Evolutionary conservation across 2,888 invertebrate genomes (phyloP).

Genomic region (Cataglyphis rosenhaueri): DNA sequence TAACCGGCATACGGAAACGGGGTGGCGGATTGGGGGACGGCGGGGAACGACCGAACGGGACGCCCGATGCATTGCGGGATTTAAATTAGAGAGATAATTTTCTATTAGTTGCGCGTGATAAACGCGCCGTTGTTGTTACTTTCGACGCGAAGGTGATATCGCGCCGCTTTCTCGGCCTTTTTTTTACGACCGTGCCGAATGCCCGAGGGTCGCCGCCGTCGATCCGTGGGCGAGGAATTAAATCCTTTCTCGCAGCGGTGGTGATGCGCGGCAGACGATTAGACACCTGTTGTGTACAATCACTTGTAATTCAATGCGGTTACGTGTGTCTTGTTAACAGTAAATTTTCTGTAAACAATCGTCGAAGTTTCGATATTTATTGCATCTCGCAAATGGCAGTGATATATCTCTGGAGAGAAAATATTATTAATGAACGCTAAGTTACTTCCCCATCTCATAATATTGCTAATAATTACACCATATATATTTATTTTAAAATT

Average conservation of each 20-base stretch:
- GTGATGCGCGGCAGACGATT: constrained; percentile 11
- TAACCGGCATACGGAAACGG: constrained; percentile 71
- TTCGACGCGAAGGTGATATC: constrained; percentile 54
- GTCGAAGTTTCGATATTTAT: constrained; percentile 7
- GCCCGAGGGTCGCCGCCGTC: constrained; percentile 24
- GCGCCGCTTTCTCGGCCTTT: constrained; percentile 43
- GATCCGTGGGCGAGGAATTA: constrained; percentile 49
- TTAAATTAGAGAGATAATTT: constrained; percentile 76
- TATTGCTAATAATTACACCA: background rate
- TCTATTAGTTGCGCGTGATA: constrained; percentile 75
- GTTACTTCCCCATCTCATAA: background rate
- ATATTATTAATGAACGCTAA: background rate
- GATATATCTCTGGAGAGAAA: background rate
- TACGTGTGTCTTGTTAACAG: constrained; percentile 38
- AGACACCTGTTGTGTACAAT: constrained; percentile 52
- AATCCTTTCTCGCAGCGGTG: constrained; percentile 31
- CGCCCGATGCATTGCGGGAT: constrained; percentile 58
- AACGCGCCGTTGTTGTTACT: constrained; percentile 72
- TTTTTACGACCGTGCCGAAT: constrained; percentile 26
- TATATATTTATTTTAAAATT: background rate
- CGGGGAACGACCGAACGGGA: constrained; percentile 75
- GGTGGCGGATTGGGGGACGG: constrained; percentile 56
- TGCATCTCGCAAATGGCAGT: background rate
- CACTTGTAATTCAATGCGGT: constrained; percentile 48
- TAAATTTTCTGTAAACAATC: constrained; percentile 23